Percentiles rank a stretch among this genome's conserved stretches.
phyloP scores from a whole-genome alignment of 2,888 invertebrate genomes.

The Sisyra terminalis region DNA sequence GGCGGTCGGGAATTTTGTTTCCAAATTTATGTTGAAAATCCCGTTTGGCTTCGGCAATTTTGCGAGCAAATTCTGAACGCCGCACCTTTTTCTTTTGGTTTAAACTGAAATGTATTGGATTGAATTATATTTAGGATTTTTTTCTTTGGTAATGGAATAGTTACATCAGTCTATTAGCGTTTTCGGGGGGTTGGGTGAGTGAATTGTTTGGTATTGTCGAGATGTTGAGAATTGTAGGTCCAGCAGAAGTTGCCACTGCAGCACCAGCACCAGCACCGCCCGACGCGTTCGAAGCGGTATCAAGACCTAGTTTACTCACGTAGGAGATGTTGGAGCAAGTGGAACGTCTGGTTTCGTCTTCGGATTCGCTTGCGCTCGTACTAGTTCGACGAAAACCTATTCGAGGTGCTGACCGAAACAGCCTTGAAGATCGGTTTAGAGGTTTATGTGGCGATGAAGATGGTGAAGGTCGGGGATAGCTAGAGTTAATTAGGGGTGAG shows the following conservation, averaged over 20 bases:
- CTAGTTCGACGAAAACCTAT: conserved; percentile 50
- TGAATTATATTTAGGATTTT: not conserved
- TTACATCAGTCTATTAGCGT: not conserved
- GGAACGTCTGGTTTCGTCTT: conserved; percentile 35
- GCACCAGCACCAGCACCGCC: not conserved
- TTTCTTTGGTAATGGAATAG: too few species aligned
- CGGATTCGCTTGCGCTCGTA: conserved; percentile 51
- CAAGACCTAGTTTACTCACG: not conserved
- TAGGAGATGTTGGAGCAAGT: conserved; percentile 21
- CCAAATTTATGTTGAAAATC: conserved; percentile 34
- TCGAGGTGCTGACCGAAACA: conserved; percentile 51
- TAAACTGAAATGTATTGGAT: not conserved
- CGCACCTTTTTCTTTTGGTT: conserved; percentile 18
- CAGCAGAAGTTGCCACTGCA: not conserved
- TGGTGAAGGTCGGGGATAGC: conserved; percentile 26
- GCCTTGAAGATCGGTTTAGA: conserved; percentile 21
- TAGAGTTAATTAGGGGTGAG: too few species aligned
- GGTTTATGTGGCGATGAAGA: conserved; percentile 17
- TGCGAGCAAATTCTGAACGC: conserved; percentile 30
- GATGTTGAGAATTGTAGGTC: too few species aligned
- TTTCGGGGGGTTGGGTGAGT: not conserved
- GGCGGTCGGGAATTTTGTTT: conserved; percentile 38
- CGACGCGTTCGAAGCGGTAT: not conserved
- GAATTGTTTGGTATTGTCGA: not conserved
- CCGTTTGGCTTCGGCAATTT: conserved; percentile 34